A percentile compares a stretch with the other conserved stretches of the same genome.
Conservation (phyloP, 2,113 vertebrate genomes). For the Hippocampus guttulatus region DNA sequence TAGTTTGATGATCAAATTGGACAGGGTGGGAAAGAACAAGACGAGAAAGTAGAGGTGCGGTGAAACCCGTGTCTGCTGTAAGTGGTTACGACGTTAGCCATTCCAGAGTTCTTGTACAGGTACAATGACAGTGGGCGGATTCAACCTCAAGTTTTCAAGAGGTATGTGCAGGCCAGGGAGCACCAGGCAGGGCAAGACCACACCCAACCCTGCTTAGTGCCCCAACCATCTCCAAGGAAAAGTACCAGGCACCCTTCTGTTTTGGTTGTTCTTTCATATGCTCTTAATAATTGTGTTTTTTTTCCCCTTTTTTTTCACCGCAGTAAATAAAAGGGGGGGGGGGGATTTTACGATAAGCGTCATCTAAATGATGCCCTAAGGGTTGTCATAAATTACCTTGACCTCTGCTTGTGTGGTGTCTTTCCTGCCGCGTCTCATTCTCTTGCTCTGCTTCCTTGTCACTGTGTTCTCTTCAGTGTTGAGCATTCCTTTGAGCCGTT, state of each 20-base stretch:
- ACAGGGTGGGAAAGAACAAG: slow-evolving; percentile 21
- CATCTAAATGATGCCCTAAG: not conserved
- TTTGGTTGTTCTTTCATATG: not conserved
- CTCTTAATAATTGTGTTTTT: not conserved
- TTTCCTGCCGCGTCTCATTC: not conserved
- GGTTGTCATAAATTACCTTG: not conserved
- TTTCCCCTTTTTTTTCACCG: not conserved
- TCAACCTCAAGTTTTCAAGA: no score
- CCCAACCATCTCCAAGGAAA: not conserved
- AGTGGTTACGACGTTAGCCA: not conserved
- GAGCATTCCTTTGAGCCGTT: slow-evolving; percentile 28
- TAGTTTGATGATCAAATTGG: no score
- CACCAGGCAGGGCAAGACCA: no score
- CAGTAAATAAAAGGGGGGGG: not conserved
- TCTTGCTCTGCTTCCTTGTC: slow-evolving; percentile 14
- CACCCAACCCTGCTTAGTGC: no score
- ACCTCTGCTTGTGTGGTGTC: slow-evolving; percentile 13
- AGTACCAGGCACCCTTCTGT: no score
- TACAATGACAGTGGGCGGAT: no score
- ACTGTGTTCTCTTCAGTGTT: slow-evolving; percentile 23
- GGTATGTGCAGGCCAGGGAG: no score
- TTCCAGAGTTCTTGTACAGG: no score
- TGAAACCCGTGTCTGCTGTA: slow-evolving; percentile 21
- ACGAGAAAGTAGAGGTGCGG: slow-evolving; percentile 3
- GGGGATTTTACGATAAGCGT: not conserved